A percentile compares a stretch with the other conserved stretches of the same genome.
Evolutionary conservation across 1,140 invertebrate species (phyloP).

Genomic region (Pomacea maculata): DNA sequence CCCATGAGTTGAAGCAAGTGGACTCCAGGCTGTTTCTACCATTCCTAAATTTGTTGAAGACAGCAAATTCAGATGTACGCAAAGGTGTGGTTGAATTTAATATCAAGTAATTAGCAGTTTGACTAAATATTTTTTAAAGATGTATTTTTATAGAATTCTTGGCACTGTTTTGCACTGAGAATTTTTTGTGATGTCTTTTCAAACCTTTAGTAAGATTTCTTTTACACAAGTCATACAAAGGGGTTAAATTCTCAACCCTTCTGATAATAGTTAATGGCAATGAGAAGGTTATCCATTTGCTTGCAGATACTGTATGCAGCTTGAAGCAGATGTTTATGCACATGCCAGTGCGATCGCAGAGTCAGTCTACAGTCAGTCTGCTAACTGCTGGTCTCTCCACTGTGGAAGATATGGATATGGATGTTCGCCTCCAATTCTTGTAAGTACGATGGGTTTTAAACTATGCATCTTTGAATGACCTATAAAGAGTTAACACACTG

Average conservation of each 20-base stretch:
- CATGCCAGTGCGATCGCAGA: slow-evolving; percentile 43
- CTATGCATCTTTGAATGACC: too few species aligned
- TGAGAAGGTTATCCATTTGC: background rate
- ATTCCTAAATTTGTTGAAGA: slow-evolving; percentile 7
- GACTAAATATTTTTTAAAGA: too few species aligned
- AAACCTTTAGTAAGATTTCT: too few species aligned
- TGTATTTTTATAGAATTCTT: too few species aligned
- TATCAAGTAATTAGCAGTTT: too few species aligned
- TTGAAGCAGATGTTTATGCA: slow-evolving; percentile 51
- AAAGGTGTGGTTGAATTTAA: background rate
- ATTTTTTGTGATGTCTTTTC: too few species aligned
- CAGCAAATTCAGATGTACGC: background rate
- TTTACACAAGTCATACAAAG: too few species aligned
- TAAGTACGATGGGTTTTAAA: slow-evolving; percentile 9
- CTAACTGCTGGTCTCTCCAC: slow-evolving; percentile 39
- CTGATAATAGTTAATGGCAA: too few species aligned
- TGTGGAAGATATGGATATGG: slow-evolving; percentile 46
- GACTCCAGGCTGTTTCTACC: slow-evolving; percentile 6
- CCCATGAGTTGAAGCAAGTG: background rate
- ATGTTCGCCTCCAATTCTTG: slow-evolving; percentile 47
- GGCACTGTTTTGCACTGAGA: too few species aligned
- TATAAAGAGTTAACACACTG: too few species aligned
- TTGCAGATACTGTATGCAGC: slow-evolving; percentile 46
- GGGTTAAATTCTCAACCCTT: too few species aligned
- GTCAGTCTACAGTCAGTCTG: slow-evolving; percentile 39